Evolutionary conservation across 2,113 vertebrate species (phyloP), one percentile per base, ranked within the genome.

Genomic region (Chascanopsetta lugubris): DNA sequence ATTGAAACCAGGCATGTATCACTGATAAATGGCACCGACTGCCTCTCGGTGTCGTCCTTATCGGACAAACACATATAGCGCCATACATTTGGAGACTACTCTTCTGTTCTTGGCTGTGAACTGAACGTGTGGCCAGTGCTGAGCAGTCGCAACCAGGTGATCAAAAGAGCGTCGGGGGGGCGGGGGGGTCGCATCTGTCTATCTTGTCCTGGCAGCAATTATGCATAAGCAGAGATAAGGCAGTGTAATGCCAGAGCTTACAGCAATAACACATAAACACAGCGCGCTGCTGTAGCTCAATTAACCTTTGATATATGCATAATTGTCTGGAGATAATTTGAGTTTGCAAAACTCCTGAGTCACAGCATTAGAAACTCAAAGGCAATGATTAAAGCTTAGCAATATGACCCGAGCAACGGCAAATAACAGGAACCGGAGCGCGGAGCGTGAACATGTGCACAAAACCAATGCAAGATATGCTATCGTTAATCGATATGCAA

Each of bases 321-420:
- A 42, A 6, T 42, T 42, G 38, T 42, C 38, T 18, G 17, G 6
- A 42, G 38, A 42, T 65, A 60, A 40, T 57, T 61, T 60, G 50
- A 13, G 42, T 25, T 32, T 47, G 29, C 27, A 50, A 24, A 48
- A 25, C 47, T 34, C 8, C 10, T 43, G 36, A 65, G 20, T 51
- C 49, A 20, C 48, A 46, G 29, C 53, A 50, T 50, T 59, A 42
- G 34, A 42, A 47, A 62, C 49, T 38, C 15, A 50, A 73, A 58
- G 7, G 32, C 45, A 47, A 32, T 54, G 43, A 51, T 2, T 18
- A 42, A 8, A 24, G 27, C 17, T n/a, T 42, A 2, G 1, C 6
- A 42, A 18, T 42, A 18, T 42, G 22, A 49, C 48, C 22, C 32
- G 45, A 61, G 25, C 26, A 49, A 38, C 3, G 24, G 8, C 25